Evolutionary conservation across 2,888 invertebrate genomes (phyloP), one percentile per base, ranked within the genome.

Genomic region (Slavum lentiscoides): DNA sequence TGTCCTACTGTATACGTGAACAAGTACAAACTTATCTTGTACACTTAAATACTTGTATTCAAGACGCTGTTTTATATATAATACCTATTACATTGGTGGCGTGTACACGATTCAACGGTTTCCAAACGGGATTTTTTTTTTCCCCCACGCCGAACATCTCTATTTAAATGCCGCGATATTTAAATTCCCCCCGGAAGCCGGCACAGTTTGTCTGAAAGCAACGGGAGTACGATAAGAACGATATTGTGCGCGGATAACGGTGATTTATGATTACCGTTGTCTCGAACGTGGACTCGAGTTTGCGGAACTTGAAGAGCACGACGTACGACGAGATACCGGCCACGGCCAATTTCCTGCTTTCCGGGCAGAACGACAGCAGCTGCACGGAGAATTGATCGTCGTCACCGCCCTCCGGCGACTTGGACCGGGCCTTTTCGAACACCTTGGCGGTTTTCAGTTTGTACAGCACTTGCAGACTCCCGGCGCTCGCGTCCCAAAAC

Each of bases 401-500:
- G 30, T 68, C 75, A 74, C 88, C 86, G 81, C 87, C 88, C 84
- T 92, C 91, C 84, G 90, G 86, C 84, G 91, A 91, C 83, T 90
- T 88, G 82, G 90, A 88, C 86, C 89, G 90, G 83, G 92, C 91
- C 85, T 92, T 91, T 86, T 94, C 94, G 87, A 94, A 94, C 81
- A 93, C 90, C 89, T 98, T 97, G 84, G 95, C 94, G 86, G 97
- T 97, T 90, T 98, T 98, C 86, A 98, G 89, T 90, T 98, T 98
- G 89, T 98, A 98, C 86, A 98, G 90, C 85, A 97, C 93, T 90
- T 98, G 97, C 85, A 99, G 90, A 83, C 95, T 94, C 84, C 97
- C 97, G 76, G 96, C 96, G 86, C 97, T 96, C 69, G 97, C 96
- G 87, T 99, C 98, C 98, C 98, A 99, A 88, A 99, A 99, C 87